These are phyloP conservation scores for Scaptomyza graminum DNA, from an alignment of 1,140 invertebrate species.

Conservation along the genomic window DNA sequence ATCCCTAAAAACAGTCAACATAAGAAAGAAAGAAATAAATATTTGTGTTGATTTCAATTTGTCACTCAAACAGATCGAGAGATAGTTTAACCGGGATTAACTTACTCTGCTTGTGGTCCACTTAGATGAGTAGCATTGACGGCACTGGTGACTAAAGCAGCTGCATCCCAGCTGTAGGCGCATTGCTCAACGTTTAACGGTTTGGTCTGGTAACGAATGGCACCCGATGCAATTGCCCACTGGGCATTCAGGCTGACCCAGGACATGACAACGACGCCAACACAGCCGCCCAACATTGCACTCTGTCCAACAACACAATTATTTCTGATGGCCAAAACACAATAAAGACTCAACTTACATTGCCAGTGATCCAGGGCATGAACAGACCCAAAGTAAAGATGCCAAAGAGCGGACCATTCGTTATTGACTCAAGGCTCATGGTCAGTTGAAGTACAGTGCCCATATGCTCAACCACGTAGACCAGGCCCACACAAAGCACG, in stretches of 20 bases:
- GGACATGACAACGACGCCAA: constrained; percentile 88
- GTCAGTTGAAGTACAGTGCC: constrained; percentile 84
- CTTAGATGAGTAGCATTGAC: constrained; percentile 31
- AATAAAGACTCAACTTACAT: constrained; percentile 83
- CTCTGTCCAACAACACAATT: constrained; percentile 85
- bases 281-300: constrained; percentile 88
- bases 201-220: constrained; percentile 87
- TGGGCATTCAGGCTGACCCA: constrained; percentile 93
- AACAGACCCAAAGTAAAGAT: constrained; percentile 91
- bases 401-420: constrained; percentile 89
- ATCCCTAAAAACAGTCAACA: constrained; percentile 76
- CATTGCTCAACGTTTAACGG: constrained; percentile 89
- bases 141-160: constrained; percentile 28
- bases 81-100: neutral
- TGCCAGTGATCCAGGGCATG: constrained; percentile 88
- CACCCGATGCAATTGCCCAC: constrained; percentile 87
- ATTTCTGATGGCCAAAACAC: neutral
- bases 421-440: constrained; percentile 87
- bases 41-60: too few relatives aligned
- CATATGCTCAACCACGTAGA: constrained; percentile 86
- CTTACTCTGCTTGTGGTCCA: constrained; percentile 53
- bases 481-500: constrained; percentile 84
- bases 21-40: too few relatives aligned
- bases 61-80: too few relatives aligned
- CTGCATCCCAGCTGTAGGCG: constrained; percentile 85